phyloP scores from a whole-genome alignment of 1,140 invertebrate species.

The Liolophura sinensis region DNA sequence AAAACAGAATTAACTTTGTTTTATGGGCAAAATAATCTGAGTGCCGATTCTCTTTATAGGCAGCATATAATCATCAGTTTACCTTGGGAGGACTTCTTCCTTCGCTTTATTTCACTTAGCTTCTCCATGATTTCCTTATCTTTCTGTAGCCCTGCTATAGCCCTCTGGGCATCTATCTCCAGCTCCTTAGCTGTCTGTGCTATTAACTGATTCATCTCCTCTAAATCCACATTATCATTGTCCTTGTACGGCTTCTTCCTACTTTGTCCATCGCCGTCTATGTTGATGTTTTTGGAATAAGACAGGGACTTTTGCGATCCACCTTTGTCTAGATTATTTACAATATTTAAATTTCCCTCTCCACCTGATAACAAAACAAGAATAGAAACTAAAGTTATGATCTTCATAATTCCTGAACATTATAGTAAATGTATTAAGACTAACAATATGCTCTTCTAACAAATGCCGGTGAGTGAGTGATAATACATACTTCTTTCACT shows the following conservation, averaged over 20 bases:
- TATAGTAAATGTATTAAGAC: not conserved
- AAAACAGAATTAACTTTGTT: not conserved
- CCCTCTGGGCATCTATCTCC: constrained; percentile 45
- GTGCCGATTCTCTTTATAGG: not conserved
- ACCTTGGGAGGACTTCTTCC: constrained; percentile 19
- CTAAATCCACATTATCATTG: constrained; percentile 26
- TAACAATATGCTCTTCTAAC: too few relatives aligned
- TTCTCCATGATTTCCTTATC: constrained; percentile 49
- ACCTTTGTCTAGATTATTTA: constrained; percentile 35
- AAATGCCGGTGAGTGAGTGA: too few relatives aligned
- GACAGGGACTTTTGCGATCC: constrained; percentile 15
- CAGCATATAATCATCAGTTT: not conserved
- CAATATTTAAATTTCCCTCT: constrained; percentile 1
- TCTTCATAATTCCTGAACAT: constrained; percentile 15
- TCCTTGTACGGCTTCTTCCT: not conserved
- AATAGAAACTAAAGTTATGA: constrained; percentile 13
- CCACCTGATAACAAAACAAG: constrained; percentile 7
- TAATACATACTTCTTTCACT: too few relatives aligned
- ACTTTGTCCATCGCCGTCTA: not conserved
- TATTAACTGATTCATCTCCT: constrained; percentile 45
- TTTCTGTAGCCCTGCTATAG: constrained; percentile 42
- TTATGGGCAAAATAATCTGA: not conserved
- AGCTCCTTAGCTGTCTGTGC: constrained; percentile 38
- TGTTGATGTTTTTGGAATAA: constrained; percentile 28
- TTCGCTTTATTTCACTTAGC: constrained; percentile 36